phyloP scores from a whole-genome alignment of 2,888 invertebrate genomes.

The Proisotoma minuta region DNA sequence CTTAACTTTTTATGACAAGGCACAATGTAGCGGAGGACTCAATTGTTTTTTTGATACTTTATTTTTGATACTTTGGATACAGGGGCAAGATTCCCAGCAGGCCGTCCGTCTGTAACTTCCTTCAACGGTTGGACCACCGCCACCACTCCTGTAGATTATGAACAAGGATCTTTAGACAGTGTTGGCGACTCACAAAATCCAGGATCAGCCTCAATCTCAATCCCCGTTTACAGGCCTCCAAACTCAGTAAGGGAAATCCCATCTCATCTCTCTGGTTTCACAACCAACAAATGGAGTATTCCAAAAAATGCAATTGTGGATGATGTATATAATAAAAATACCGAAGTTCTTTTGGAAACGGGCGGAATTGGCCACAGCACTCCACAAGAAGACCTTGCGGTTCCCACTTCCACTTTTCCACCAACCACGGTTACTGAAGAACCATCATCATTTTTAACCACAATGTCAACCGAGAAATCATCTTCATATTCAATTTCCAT shows the following conservation, averaged over 20 bases:
- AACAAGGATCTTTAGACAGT: background rate
- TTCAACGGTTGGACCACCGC: conserved; percentile 9
- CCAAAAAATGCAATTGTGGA: conserved; percentile 33
- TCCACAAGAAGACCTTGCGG: background rate
- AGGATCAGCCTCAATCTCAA: conserved; percentile 32
- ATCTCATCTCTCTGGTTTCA: background rate
- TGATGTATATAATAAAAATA: conserved; percentile 44
- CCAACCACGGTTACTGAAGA: background rate
- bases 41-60: too few species aligned
- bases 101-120: conserved; percentile 33
- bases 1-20: too few species aligned
- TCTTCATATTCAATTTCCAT: conserved; percentile 41
- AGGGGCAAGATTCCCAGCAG: conserved; percentile 45
- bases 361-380: conserved; percentile 1
- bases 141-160: background rate
- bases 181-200: conserved; percentile 18
- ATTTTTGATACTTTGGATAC: background rate
- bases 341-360: conserved; percentile 25
- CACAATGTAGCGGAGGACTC: too few species aligned
- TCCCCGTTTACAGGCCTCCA: conserved; percentile 39
- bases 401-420: background rate
- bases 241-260: conserved; percentile 6
- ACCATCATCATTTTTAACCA: conserved; percentile 17
- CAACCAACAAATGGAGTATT: conserved; percentile 8
- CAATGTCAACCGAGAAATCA: conserved; percentile 39